phyloP scores from a whole-genome alignment of 2,888 invertebrate genomes.

The Erpobdella octoculata region DNA sequence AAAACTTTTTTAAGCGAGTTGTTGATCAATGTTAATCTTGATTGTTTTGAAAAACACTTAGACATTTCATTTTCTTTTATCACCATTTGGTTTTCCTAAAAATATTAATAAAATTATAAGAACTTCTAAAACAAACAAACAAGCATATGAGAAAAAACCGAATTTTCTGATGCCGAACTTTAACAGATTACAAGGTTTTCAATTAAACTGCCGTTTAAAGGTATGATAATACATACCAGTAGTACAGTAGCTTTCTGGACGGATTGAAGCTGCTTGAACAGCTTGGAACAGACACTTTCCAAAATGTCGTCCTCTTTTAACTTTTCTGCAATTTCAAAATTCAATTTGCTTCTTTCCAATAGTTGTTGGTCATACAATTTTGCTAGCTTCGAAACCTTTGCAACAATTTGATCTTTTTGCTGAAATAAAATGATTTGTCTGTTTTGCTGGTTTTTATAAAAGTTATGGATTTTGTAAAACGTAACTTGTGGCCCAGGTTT shows the following conservation, averaged over 20 bases:
- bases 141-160: background rate
- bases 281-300: constrained; percentile 3
- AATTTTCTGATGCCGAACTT: background rate
- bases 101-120: background rate
- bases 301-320: background rate
- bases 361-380: constrained; percentile 17
- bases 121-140: background rate
- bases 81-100: constrained; percentile 8
- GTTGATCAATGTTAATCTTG: constrained; percentile 4
- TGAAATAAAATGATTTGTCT: too few species aligned
- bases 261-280: constrained; percentile 1
- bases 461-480: too few species aligned
- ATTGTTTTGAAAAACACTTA: background rate
- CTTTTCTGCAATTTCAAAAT: constrained; percentile 10
- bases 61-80: constrained; percentile 13
- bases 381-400: constrained; percentile 7
- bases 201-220: too few species aligned
- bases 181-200: too few species aligned
- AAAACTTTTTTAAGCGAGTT: background rate
- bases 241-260: background rate
- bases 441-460: too few species aligned
- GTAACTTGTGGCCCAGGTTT: too few species aligned
- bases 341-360: background rate
- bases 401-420: constrained; percentile 11
- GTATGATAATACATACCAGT: too few species aligned